phyloP scores from a whole-genome alignment of 2,113 vertebrate species.

The Nettapus auritus region DNA sequence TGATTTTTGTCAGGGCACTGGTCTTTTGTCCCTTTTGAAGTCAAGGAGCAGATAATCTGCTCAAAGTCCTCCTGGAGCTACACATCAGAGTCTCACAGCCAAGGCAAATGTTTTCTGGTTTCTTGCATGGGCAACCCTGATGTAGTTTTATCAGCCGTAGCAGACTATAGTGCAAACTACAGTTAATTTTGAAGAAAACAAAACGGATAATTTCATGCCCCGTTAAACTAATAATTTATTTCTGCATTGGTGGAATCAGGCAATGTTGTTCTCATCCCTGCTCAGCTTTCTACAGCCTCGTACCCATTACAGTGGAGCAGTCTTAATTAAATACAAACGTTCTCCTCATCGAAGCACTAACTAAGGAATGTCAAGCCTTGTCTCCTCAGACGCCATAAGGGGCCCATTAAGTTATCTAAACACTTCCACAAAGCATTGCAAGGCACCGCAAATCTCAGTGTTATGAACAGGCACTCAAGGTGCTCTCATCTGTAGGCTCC shows the following conservation, averaged over 20 bases:
- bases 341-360: not conserved
- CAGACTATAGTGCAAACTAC: not conserved
- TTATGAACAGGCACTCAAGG: not conserved
- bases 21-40: not conserved
- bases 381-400: not conserved
- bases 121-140: not conserved
- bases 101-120: not conserved
- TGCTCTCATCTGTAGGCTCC: not conserved
- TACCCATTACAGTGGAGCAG: not conserved
- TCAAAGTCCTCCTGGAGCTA: not conserved
- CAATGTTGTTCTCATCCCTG: not conserved
- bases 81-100: not conserved
- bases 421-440: not conserved
- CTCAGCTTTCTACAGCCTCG: not conserved
- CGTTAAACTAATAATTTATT: conserved; percentile 65
- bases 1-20: not conserved
- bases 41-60: not conserved
- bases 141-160: not conserved
- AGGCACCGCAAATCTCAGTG: not conserved
- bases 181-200: conserved; percentile 44
- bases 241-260: conserved; percentile 32
- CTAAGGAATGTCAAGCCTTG: not conserved
- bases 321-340: conserved; percentile 42
- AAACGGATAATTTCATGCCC: conserved; percentile 54
- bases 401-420: conserved; percentile 9